Percentiles rank a stretch among this genome's conserved stretches.
Evolutionary conservation across 64 coral and sea anemone species (phyloP).

Genomic region (Catalaphyllia jardinei): DNA sequence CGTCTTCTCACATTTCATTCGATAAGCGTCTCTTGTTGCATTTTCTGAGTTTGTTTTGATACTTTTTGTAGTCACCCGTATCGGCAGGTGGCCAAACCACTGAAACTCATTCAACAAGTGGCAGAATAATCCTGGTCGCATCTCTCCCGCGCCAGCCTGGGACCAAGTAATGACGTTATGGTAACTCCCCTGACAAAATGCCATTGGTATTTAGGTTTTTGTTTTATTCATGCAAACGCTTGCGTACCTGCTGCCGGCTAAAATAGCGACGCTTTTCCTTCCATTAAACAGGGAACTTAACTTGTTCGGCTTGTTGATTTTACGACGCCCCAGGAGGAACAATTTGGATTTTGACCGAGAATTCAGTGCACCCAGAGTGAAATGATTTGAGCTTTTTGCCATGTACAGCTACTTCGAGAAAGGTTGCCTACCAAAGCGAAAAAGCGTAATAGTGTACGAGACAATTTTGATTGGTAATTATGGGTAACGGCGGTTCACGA

Average conservation of each 20-base stretch:
- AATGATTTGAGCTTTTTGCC: no score
- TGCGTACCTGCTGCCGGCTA: neutral
- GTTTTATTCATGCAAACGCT: no score
- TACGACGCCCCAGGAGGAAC: no score
- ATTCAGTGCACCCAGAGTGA: no score
- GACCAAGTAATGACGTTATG: neutral
- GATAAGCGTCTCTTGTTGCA: constrained; percentile 1
- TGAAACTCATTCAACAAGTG: constrained; percentile 29
- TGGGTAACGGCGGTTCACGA: no score
- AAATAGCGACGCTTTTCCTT: neutral
- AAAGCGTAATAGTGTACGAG: no score
- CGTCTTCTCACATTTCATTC: constrained; percentile 7
- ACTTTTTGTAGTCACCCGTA: constrained; percentile 14
- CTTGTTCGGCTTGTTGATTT: no score
- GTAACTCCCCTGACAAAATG: neutral
- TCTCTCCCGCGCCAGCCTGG: neutral
- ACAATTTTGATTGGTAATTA: no score
- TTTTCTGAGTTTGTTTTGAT: neutral
- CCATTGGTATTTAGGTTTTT: neutral
- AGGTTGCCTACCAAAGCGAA: no score
- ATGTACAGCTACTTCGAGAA: no score
- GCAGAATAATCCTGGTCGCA: neutral
- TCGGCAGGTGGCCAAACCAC: constrained; percentile 18
- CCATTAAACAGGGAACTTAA: neutral
- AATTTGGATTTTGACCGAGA: no score